Evolutionary conservation across 2,888 invertebrate species (phyloP).

Genomic region (Drosophila recens): DNA sequence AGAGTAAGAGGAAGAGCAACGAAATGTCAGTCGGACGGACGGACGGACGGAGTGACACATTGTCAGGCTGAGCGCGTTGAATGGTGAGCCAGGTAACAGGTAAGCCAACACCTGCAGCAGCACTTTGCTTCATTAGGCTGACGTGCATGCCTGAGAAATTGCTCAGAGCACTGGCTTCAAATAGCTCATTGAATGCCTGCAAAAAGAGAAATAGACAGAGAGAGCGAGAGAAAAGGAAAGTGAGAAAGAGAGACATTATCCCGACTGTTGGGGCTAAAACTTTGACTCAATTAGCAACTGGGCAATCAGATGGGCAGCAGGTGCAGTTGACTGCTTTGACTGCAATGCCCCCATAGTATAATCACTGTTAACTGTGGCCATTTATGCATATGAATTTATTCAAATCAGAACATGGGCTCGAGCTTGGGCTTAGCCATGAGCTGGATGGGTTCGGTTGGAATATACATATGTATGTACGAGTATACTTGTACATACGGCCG

Average conservation of each 20-base stretch:
- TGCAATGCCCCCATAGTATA: constrained; percentile 43
- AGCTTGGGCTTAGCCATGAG: neutral
- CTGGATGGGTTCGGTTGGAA: neutral
- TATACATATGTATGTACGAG: neutral
- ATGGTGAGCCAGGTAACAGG: constrained; percentile 21
- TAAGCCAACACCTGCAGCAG: constrained; percentile 37
- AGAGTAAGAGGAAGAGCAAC: neutral
- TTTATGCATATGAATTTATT: constrained; percentile 81
- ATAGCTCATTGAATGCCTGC: constrained; percentile 14
- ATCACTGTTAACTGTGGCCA: constrained; percentile 57
- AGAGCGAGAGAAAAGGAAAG: neutral
- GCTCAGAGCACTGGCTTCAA: constrained; percentile 8
- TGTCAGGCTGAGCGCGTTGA: constrained; percentile 15
- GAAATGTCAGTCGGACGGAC: constrained; percentile 12
- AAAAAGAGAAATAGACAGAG: neutral
- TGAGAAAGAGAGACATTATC: neutral
- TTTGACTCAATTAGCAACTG: constrained; percentile 60
- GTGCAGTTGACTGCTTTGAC: constrained; percentile 47
- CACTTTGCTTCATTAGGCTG: constrained; percentile 59
- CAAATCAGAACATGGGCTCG: constrained; percentile 58
- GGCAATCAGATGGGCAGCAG: constrained; percentile 25
- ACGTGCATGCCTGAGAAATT: constrained; percentile 36
- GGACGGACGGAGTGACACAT: constrained; percentile 36
- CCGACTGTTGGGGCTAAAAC: constrained; percentile 28
- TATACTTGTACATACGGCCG: neutral